Evolutionary conservation across 2,113 vertebrate species (phyloP), one percentile per base, ranked within the genome.

Genomic region (Condylura cristata): DNA sequence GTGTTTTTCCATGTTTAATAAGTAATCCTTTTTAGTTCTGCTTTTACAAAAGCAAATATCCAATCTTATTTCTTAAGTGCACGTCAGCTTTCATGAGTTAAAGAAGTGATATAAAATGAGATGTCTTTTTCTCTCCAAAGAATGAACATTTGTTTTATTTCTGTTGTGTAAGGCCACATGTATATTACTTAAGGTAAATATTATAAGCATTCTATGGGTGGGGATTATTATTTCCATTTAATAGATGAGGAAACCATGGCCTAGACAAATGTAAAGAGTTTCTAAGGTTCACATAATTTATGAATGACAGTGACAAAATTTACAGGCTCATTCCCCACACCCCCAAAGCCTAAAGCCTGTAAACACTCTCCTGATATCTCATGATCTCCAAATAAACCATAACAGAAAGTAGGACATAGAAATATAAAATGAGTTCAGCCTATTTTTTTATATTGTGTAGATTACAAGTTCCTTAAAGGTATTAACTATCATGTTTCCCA

Each of bases 131-230:
- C 17, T 0, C 34, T 13, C 5, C 18, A 91, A 60, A 66, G 16
- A 75, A 81, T 44, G n/a, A 83, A 82, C 20, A 86, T 44, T 78
- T 48, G 58, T 34, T 94, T 79, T 41, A 81, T 56, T 60, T 93
- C 28, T 87, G 26, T 48, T 84, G 32, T 53, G 1, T 6, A 14
- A 66, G 12, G 17, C 44, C 53, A 78, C 5, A 17, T 22, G n/a
- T 76, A 78, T 8, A 82, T 41, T 74, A 56, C 13, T 78, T 71
- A 76, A 60, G 41, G 30, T 76, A 79, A 71, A 80, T 9, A 4
- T 84, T 88, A 75, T 18, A 80, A 68, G 14, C 46, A 44, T 39
- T 14, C 56, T 86, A 17, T 87, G 63, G 34, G 13, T 53, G 22
- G 76, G 2, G 51, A 61, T 90, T 80, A 83, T 66, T 78, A 68